Evolutionary conservation across 1,140 invertebrate genomes (phyloP), one percentile per base, ranked within the genome.

Genomic region (Zaprionus kolodkinae): DNA sequence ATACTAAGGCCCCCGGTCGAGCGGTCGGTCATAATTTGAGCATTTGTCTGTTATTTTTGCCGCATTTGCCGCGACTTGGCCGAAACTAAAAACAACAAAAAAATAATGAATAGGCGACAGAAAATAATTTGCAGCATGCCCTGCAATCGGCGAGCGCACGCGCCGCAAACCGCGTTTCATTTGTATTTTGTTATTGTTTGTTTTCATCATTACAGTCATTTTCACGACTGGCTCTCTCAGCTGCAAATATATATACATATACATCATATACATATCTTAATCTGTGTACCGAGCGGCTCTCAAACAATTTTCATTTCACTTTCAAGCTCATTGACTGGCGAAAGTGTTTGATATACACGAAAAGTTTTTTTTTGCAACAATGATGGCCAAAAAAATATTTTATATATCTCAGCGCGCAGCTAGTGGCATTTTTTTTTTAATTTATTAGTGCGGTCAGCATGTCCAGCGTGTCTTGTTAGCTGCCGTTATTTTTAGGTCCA

Each of bases 31-130:
- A 75, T 75, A 75, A 75, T 75, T 75, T 75, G 70, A 76, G 62
- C 82, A 74, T 86, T 81, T 57, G 75, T 74, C 68, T 68, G 63
- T 80, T 80, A 77, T 85, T 77, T 84, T 80, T 36, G 77, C 77
- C 69, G 74, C 79, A 52, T 65, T 65, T 48, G 68, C 63, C 25
- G 48, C 45, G 57, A 43, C 69, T 61, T 65, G 62, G 62, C 63
- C 25, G 48, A 52, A 62, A 43, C 69, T 61, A 67, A 76, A 75
- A 75, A 71, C 57, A 75, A 71, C 57, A 43, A 65, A 48, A 21
- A 45, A 3, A 45, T 45, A 45, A 45, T 17, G 40, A 45, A 35
- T 35, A 45, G n/a, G 40, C 67, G 81, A 84, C 81, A 85, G 78
- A 70, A 85, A 72, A 77, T 85, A 76, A 81, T 78, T 81, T 85